Evolutionary conservation across 2,113 vertebrate species (phyloP), one percentile per base, ranked within the genome.

Genomic region (Silurus asotus): DNA sequence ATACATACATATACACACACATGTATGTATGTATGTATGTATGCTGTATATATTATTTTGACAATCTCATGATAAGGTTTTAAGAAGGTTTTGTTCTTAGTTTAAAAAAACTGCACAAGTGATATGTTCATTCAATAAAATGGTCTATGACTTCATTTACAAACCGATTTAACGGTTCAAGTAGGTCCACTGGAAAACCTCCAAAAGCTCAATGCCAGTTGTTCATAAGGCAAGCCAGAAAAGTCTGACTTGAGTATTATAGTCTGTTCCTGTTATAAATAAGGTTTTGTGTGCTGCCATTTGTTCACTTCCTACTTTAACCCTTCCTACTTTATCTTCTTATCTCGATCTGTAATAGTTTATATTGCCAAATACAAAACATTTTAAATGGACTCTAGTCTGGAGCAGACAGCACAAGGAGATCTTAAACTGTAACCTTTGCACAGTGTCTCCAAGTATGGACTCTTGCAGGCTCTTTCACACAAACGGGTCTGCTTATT

Each of bases 381-480:
- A 70, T 70, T 15, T 48, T 28, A 69, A 78, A 13, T 80, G 48
- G 9, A 61, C 64, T 62, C 55, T 55, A 83, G 59, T 79, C 76
- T 62, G 88, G 28, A 86, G 84, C 59, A 84, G 83, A 87, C 79
- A 65, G 74, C 25, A 59, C 67, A 56, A 79, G 65, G 53, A 82
- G 70, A 89, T 77, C 70, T 84, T 87, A 62, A 84, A 87, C 85
- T 88, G 81, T 88, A 88, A 88, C 86, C 86, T 86, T 85, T 87
- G 67, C 74, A 83, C 72, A 85, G 78, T 88, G 88, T 87, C 89
- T 90, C 78, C 85, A 84, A 83, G 89, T 89, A 89, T 78, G 83
- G 85, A 82, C 86, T 82, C 88, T 85, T 74, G 14, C 74, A 55
- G 23, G 72, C 25, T 81, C 78, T 87, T 87, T 87, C 78, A 78